Base-by-base conservation (phyloP, 1,140 invertebrate species). In the Dufourea novaeangliae region DNA sequence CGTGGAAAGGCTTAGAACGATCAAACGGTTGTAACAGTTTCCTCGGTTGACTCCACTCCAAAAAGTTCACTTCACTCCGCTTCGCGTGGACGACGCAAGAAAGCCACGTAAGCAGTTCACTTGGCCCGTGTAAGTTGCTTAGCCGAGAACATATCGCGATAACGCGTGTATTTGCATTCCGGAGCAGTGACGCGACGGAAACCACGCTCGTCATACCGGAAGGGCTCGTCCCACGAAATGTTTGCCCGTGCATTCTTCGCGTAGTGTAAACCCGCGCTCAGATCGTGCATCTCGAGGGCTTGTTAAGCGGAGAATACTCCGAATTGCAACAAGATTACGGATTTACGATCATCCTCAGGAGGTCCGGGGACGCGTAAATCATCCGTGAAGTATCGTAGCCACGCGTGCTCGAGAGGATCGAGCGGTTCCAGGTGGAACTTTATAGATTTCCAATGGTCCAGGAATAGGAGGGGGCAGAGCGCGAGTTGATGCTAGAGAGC, bases 371-470 rank as follows among this genome's bases (percentile, higher is more conserved):
- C 46, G 20, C 46, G n/a, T 50, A 50, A 50, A 50, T 50, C n/a
- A 50, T n/a, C 20, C 46, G 46, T 6, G 20, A 8, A 50, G 46
- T 50, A 50, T 50, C 46, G 46, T n/a, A n/a, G n/a, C 46, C 17
- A 6, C 20, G 54, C 11, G 57, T 10, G 22, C 11, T 8, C 32
- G 64, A 39, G 64, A 39, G 29, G 27, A 64, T 82, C 29, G 61
- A 62, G 14, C 22, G 54, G 2, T 22, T 59, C n/a, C 22, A 63
- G 44, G 34, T 17, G 52, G n/a, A 66, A 57, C 52, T 86, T 74
- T 76, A 67, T 56, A 52, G 73, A 54, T 79, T 82, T 71, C 75
- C 80, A 44, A 78, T 87, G 83, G 80, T n/a, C n/a, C n/a, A n/a
- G n/a, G n/a, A n/a, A n/a, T n/a, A n/a, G n/a, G n/a, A n/a, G n/a